Evolutionary conservation across 2,888 invertebrate species (phyloP), one percentile per base, ranked within the genome.

Genomic region (Ariolimax columbianus): DNA sequence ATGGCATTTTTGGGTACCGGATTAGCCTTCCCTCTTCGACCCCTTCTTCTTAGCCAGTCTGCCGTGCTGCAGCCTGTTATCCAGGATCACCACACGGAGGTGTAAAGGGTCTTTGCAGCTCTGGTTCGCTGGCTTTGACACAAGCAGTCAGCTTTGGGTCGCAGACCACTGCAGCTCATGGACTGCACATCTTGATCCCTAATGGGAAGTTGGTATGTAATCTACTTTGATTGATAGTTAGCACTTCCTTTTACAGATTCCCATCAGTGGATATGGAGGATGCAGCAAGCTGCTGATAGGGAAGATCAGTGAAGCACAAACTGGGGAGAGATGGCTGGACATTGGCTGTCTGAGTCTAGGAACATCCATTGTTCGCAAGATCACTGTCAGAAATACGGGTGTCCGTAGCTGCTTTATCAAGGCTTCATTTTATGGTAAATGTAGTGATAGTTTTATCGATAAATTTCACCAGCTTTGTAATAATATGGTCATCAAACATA

Each of bases 191-290:
- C n/a, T n/a, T n/a, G n/a, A n/a, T n/a, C n/a, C n/a, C n/a, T 47
- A 47, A 47, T 14, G 6, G 47, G 6, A 47, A 6, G 47, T 47
- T 47, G 47, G 47, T 47, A 47, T 47, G 14, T 6, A 47, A 47
- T 47, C 6, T 47, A 47, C 47, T 9, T 47, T 14, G n/a, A n/a
- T n/a, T n/a, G n/a, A n/a, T n/a, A 47, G 47, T 47, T 47, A 14
- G 14, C 47, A 47, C 14, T 23, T 55, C 23, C 23, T 11, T 17
- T 23, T n/a, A 38, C 80, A 84, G 84, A 80, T 84, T 63, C 81
- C 81, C 9, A 6, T 81, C 14, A 43, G 30, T n/a, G 85, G 85
- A 2, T 85, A 85, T 77, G 85, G 85, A 38, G 85, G 85, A 38
- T n/a, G 43, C 40, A 84, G 84, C 59, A 19, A 26, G 30, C 30